Evolutionary conservation across 2,888 invertebrate species (phyloP), one percentile per base, ranked within the genome.

Genomic region (Silvanus unidentatus): DNA sequence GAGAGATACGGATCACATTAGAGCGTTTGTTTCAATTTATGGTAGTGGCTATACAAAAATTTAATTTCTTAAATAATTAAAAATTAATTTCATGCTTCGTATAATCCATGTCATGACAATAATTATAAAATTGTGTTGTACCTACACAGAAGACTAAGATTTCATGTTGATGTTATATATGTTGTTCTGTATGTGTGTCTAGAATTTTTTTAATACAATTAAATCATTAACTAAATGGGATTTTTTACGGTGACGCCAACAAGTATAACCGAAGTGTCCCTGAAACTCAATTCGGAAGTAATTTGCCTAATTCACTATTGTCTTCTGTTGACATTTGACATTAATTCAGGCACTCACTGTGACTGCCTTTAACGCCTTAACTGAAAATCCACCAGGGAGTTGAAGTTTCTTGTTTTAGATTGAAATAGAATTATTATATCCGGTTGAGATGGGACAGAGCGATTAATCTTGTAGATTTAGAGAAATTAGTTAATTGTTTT

Each of bases 71-170:
- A 56, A 60, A 63, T 65, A 66, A 67, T 67, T 66, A 67, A 67
- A 67, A 67, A 63, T 64, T 67, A 67, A 67, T 67, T 67, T 67
- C 64, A 66, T 60, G 65, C 54, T 59, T 55, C 53, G 58, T 52
- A 53, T 49, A 47, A 43, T 55, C 53, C 64, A 54, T 60, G 65
- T 65, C 63, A 60, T 22, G 51, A 50, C 52, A 48, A 53, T 48
- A 54, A 57, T n/a, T 22, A 22, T 22, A 22, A 5, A 22, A 22
- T 22, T 22, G 22, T n/a, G n/a, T n/a, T n/a, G 22, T 22, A 22
- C 22, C 8, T 22, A 22, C 22, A 22, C 8, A 22, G 3, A 22
- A 22, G 8, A 22, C 8, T 22, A 5, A n/a, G n/a, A n/a, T n/a
- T n/a, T n/a, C n/a, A n/a, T n/a, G n/a, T n/a, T n/a, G n/a, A n/a